Base-by-base conservation (phyloP, 1,140 invertebrate genomes). In the Cardiocondyla obscurior region DNA sequence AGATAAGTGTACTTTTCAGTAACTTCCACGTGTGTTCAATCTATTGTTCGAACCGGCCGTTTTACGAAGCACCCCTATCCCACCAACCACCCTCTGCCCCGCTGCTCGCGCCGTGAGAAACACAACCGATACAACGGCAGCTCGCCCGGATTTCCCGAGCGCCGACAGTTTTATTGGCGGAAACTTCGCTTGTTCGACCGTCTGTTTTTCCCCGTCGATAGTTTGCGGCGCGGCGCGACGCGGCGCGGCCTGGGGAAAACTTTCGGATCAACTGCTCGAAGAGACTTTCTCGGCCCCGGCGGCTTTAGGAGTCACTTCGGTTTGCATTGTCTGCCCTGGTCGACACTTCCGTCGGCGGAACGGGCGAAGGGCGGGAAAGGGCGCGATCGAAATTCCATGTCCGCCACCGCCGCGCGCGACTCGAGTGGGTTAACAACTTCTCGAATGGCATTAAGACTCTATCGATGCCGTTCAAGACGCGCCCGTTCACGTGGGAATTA, bases 161-260 rank as follows among this genome's bases (percentile, higher is more conserved):
- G 74, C 65, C 74, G 74, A 79, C 74, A 79, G 74, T 79, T 79
- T 79, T 79, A 79, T 79, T 69, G 74, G 62, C 74, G 74, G 62
- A 79, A 79, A 79, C 74, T 79, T 79, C 33, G 62, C 74, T 79
- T 69, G 74, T 79, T 67, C 74, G 62, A 79, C 62, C 74, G 46
- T 79, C 74, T 69, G 74, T 79, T 79, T 79, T 79, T 69, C 74
- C 74, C 49, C 74, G 46, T 67, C 74, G 74, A 67, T 79, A 53
- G 74, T 79, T 79, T 79, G 74, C 46, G 74, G 58, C 14, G 19
- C 49, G 69, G 49, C 25, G 49, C 25, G 64, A 10, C 42, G 36
- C 39, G 16, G 19, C n/a, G 19, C n/a, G 55, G 55, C 30, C 25
- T 60, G 33, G 60, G 36, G 60, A 69, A n/a, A 79, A 79, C 62